Evolutionary conservation across 2,888 invertebrate species (phyloP), one percentile per base, ranked within the genome.

Genomic region (Athalia circularis): DNA sequence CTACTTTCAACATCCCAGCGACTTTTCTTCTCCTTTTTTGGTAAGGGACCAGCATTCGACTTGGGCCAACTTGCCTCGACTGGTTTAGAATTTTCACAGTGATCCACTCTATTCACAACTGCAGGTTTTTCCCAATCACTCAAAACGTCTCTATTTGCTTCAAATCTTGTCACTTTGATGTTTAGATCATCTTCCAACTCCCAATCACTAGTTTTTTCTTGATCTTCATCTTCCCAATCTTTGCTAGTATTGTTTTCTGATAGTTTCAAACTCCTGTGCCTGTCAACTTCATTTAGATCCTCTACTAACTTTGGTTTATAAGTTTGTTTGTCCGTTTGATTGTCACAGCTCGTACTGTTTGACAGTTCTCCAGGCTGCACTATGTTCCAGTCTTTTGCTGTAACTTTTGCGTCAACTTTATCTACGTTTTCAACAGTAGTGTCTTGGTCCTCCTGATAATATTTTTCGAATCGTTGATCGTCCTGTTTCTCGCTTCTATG

Each of bases 1-100:
- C 47, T 75, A 15, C 81, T 84, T 7, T 84, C 87, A 5, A 88
- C 87, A 62, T 89, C 88, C 89, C 89, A 89, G 5, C 89, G 86
- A 80, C 87, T 89, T 75, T 68, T 87, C 77, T 84, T 85, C 62
- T 59, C 77, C 64, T 81, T 84, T 77, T 81, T 85, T 48, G 48
- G 61, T 59, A 13, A 64, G 6, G 9, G 13, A 50, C 43, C 45
- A 65, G 7, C 29, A 52, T 62, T 79, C 47, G 45, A 15, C 13
- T 15, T 67, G 8, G 13, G 67, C 57, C 45, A n/a, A 72, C n/a
- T 11, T 47, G 57, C 7, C 15, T 75, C 75, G 3, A 62, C 50
- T 13, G 50, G 15, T 50, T 75, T 75, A 5, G 11, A 62, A 62
- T 9, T 64, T 29, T 62, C 50, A 43, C 61, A 9, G 15, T 75